These are phyloP conservation scores for Momotus momota DNA, from an alignment of 2,797 vertebrate genomes.

Conservation along the genomic window DNA sequence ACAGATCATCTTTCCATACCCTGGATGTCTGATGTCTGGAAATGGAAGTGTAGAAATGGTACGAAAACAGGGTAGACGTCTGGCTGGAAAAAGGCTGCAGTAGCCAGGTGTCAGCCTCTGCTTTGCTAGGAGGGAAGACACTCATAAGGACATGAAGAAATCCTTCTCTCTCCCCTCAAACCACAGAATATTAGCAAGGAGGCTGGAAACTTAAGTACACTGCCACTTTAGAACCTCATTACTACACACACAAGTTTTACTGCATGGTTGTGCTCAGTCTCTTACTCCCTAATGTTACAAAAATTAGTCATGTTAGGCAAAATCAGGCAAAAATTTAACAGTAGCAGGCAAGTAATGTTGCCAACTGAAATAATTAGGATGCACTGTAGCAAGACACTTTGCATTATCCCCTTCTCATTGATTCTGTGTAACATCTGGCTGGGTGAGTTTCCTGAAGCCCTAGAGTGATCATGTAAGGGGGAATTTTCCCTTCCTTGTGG, in stretches of 20 bases:
- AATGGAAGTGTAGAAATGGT: background rate
- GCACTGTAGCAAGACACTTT: background rate
- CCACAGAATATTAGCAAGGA: background rate
- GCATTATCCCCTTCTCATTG: background rate
- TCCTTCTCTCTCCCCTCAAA: background rate
- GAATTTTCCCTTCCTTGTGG: background rate
- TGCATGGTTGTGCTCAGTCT: background rate
- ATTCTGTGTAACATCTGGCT: background rate
- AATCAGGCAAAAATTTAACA: background rate
- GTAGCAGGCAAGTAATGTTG: background rate
- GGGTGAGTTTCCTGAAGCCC: rapidly evolving
- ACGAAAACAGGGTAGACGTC: background rate
- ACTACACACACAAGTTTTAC: background rate
- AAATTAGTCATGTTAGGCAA: background rate
- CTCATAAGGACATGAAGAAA: background rate
- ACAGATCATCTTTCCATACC: background rate
- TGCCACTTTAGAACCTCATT: background rate
- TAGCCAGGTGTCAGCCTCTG: background rate
- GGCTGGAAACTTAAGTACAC: background rate
- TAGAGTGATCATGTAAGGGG: background rate
- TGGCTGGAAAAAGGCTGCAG: background rate
- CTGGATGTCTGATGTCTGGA: background rate
- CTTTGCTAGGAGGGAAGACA: background rate
- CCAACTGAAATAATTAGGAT: background rate
- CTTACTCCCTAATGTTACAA: background rate